Evolutionary conservation across 1,140 invertebrate species (phyloP), one percentile per base, ranked within the genome.

Genomic region (Leptopilina clavipes): DNA sequence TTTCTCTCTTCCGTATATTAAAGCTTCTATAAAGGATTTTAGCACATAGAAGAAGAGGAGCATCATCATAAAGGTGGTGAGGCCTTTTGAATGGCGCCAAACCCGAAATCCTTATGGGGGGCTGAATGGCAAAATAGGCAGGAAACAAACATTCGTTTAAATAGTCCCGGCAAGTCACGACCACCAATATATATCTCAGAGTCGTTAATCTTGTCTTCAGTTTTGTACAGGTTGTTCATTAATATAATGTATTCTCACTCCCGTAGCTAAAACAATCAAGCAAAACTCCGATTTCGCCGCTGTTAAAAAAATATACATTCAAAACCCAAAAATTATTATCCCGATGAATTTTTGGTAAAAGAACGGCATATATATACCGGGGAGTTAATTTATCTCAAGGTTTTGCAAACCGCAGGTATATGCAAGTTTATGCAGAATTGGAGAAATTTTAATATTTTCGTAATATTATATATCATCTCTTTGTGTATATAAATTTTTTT

Each of bases 111-210:
- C 6, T 40, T 5, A 45, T 17, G 48, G 76, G 70, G 79, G 52
- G 76, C 70, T 75, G 79, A 70, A 76, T 72, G 10, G 71, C 22
- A 37, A 44, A 31, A 65, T 65, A 59, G 65, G 17, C 48, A 76
- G 54, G 74, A 86, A 83, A 84, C 85, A 87, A 87, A 87, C 85
- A 84, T 85, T 87, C 85, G 86, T 85, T 86, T 83, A 84, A 87
- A 86, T 83, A 82, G 81, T 81, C 76, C 81, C 82, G 82, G 78
- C 85, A 82, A 84, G 82, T 82, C 83, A 83, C 78, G 76, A 65
- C 70, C 82, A 78, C 83, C 84, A 85, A 85, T 86, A 86, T 76
- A 85, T 86, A 86, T 76, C 79, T 79, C 56, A 65, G 71, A 76
- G 76, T 88, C 86, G 86, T 88, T 88, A 87, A 87, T 88, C 86